phyloP scores from a whole-genome alignment of 37 sponge, comb jelly and placozoan species.

The Crambe crambe region DNA sequence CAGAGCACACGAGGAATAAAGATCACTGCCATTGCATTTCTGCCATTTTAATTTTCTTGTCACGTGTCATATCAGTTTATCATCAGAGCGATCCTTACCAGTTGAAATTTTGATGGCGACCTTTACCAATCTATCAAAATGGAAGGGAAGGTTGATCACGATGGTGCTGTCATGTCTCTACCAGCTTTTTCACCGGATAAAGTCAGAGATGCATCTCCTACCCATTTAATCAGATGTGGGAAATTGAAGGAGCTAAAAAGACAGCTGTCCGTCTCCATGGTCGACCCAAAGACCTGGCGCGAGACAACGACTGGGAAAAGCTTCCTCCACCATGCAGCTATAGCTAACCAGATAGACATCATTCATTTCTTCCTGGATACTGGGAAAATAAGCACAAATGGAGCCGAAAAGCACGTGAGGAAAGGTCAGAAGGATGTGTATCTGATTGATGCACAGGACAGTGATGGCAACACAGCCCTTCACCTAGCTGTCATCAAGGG shows the following conservation, averaged over 20 bases:
- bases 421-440: no score
- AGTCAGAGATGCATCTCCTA: not conserved
- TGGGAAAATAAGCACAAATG: not conserved
- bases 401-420: no score
- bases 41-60: no score
- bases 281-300: not conserved
- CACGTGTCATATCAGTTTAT: no score
- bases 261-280: not conserved
- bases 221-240: not conserved
- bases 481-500: constrained; percentile 64
- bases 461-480: constrained; percentile 84
- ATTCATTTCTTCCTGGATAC: constrained; percentile 57
- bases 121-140: no score
- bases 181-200: no score
- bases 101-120: no score
- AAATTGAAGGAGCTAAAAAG: not conserved
- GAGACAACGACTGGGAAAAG: constrained; percentile 19
- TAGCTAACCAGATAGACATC: constrained; percentile 35
- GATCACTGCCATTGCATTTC: no score
- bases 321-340: constrained; percentile 62
- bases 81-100: no score
- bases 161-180: no score
- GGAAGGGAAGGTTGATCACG: no score
- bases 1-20: no score
- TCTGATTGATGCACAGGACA: constrained; percentile 55